A percentile compares a stretch with the other conserved stretches of the same genome.
These are phyloP conservation scores for Xanthorhoe designata DNA, from an alignment of 2,888 invertebrate species.

Conservation along the genomic window DNA sequence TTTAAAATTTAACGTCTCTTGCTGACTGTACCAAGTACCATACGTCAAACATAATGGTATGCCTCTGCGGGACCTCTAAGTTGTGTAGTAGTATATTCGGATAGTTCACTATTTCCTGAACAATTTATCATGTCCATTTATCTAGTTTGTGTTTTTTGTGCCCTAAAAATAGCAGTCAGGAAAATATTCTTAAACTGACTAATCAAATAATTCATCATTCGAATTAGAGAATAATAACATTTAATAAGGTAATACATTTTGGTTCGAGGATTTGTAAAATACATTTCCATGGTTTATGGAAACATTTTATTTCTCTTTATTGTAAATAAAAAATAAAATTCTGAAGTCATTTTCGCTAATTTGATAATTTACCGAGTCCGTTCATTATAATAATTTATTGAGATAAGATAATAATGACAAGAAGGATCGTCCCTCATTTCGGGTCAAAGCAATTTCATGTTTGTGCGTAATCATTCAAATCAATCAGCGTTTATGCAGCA, in stretches of 20 bases:
- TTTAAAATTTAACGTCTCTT: too few relatives aligned
- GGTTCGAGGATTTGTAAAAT: slow-evolving; percentile 7
- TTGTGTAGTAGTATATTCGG: slow-evolving; percentile 46
- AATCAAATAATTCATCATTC: slow-evolving; percentile 18
- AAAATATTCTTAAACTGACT: slow-evolving; percentile 14
- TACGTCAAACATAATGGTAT: background rate
- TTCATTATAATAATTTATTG: slow-evolving; percentile 23
- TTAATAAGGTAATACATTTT: slow-evolving; percentile 1
- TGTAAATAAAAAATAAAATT: slow-evolving; percentile 12
- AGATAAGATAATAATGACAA: slow-evolving; percentile 25
- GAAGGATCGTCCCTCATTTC: slow-evolving; percentile 24
- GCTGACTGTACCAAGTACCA: too few relatives aligned
- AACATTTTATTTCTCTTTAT: background rate
- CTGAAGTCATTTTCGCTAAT: slow-evolving; percentile 22
- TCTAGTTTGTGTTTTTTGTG: slow-evolving; percentile 54
- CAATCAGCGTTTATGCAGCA: slow-evolving; percentile 14
- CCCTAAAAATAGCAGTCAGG: slow-evolving; percentile 27
- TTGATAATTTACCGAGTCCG: slow-evolving; percentile 22
- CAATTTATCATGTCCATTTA: slow-evolving; percentile 69
- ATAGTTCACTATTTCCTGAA: slow-evolving; percentile 77
- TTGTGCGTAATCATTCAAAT: slow-evolving; percentile 27
- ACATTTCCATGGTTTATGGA: background rate
- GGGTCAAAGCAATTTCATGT: slow-evolving; percentile 25
- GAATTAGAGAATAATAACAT: slow-evolving; percentile 1
- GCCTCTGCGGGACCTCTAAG: slow-evolving; percentile 4